A percentile compares a stretch with the other conserved stretches of the same genome.
phyloP scores from a whole-genome alignment of 2,888 invertebrate species.

The Mayetiola destructor region DNA sequence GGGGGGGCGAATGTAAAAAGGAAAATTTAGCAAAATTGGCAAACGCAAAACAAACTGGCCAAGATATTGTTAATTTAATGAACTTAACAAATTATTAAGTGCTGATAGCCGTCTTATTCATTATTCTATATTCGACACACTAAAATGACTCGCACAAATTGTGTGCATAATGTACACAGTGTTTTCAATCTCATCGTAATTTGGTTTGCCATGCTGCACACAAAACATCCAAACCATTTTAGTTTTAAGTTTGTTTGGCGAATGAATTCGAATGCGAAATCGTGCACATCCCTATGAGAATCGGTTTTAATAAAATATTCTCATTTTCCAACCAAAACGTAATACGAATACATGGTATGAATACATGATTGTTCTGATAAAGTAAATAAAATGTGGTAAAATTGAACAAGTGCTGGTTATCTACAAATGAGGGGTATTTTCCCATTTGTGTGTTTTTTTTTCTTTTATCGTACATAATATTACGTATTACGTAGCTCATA shows the following conservation, averaged over 20 bases:
- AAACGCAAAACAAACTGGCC: no score
- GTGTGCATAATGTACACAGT: slow-evolving; percentile 1
- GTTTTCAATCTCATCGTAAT: background rate
- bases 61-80: no score
- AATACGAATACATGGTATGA: slow-evolving; percentile 12
- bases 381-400: no score
- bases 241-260: background rate
- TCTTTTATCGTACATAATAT: no score
- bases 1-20: no score
- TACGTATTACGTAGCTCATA: no score
- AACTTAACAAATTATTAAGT: background rate
- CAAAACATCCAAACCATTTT: background rate
- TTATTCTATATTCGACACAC: no score
- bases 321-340: slow-evolving; percentile 7
- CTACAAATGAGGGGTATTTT: background rate
- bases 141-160: background rate
- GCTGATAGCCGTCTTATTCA: background rate
- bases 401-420: no score
- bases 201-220: background rate
- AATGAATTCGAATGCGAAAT: background rate
- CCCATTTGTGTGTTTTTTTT: no score
- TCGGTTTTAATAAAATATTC: slow-evolving; percentile 12
- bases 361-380: slow-evolving; percentile 7
- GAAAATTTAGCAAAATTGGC: no score
- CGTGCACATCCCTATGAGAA: background rate